Base-by-base conservation (phyloP, 2,113 vertebrate genomes). In the Indri indri region DNA sequence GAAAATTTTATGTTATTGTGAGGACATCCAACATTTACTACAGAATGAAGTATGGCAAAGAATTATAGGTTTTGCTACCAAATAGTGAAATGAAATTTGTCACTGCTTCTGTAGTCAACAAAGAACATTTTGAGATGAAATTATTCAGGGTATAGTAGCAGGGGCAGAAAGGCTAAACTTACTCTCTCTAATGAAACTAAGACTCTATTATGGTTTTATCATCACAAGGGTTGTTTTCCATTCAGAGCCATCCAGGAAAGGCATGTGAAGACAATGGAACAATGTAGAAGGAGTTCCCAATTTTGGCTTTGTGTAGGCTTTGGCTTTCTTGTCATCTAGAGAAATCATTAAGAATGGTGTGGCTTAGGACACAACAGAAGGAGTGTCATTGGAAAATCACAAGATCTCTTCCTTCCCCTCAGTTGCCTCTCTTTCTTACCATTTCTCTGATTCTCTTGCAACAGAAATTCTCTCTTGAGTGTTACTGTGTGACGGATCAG, bases 21-120 rank as follows among this genome's bases (percentile, higher is more conserved):
- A 93, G 70, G 17, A 45, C 9, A 66, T 70, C 66, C 65, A 90
- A 83, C 34, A 71, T 76, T 92, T 91, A 57, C 37, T 71, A 54
- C n/a, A 84, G 34, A 93, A 89, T 74, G 37, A 88, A 82, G 6
- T 42, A 37, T 42, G 73, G 61, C n/a, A 73, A 82, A 91, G 40
- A 95, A 81, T 59, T 93, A 42, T 57, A 47, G n/a, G 23, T 74
- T 92, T 95, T 86, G 22, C 82, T 94, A 59, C 30, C 79, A 90
- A 42, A 91, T 61, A 84, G 12, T 30, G 47, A 81, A 85, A 74
- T 85, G 37, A 83, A 83, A 95, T 93, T 71, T 93, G 25, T 95
- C 61, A 42, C 34, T 81, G 61, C 37, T 27, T 90, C 30, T 74
- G 9, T 77, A 37, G 59, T 83, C 66, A 97, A 63, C 70, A 91